Conservation (phyloP, 2,888 invertebrate genomes). For the Girardia tigrina region DNA sequence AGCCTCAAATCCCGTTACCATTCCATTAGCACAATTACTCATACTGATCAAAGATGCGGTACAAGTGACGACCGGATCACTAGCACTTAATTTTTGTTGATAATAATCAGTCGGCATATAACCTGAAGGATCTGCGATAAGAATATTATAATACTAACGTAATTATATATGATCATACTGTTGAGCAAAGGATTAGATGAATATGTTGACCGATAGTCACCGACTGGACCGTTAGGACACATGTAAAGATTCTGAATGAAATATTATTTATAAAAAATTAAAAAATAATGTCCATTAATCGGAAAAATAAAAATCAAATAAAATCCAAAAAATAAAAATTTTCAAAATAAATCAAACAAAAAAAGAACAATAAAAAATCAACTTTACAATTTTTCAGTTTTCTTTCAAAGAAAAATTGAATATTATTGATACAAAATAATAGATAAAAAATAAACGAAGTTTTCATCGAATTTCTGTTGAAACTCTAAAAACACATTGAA, state of each 20-base stretch:
- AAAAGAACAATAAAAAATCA: too few species aligned
- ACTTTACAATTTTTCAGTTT: too few species aligned
- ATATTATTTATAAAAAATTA: too few species aligned
- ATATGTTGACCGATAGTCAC: slow-evolving; percentile 9
- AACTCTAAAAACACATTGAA: too few species aligned
- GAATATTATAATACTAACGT: not conserved
- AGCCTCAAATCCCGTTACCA: slow-evolving; percentile 19
- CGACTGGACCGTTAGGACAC: slow-evolving; percentile 4
- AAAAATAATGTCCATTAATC: too few species aligned
- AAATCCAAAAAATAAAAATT: not conserved
- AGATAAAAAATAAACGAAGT: too few species aligned
- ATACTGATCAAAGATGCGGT: not conserved
- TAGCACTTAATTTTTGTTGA: slow-evolving; percentile 19
- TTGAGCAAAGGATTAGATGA: slow-evolving; percentile 18
- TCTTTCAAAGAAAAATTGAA: too few species aligned
- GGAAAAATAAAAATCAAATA: too few species aligned
- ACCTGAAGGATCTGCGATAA: slow-evolving; percentile 17
- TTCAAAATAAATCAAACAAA: too few species aligned
- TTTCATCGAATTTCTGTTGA: too few species aligned
- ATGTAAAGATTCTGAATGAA: not conserved
- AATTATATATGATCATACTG: not conserved
- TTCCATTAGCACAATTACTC: slow-evolving; percentile 14
- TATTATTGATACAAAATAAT: too few species aligned
- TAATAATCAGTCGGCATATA: slow-evolving; percentile 19
- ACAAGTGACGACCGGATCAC: not conserved